Evolutionary conservation across 2,888 invertebrate species (phyloP).

Genomic region (Epiblema foenella): DNA sequence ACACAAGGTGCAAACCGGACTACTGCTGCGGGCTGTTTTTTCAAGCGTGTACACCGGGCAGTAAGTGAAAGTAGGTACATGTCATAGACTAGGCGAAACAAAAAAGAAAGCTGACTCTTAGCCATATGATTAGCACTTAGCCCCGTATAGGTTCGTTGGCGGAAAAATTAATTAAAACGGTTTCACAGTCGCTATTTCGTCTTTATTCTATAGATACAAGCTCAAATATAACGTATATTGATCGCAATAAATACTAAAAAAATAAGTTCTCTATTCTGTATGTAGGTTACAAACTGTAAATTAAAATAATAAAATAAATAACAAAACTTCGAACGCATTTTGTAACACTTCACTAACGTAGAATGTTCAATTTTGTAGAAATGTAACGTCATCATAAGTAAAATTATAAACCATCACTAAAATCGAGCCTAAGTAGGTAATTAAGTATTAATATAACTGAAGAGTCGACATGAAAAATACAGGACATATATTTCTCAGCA

Average conservation of each 20-base stretch:
- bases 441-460: too few relatives aligned
- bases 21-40: too few relatives aligned
- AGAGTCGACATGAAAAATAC: slow-evolving; percentile 1
- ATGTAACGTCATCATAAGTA: too few relatives aligned
- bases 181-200: slow-evolving; percentile 11
- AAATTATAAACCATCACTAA: too few relatives aligned
- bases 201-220: slow-evolving; percentile 31
- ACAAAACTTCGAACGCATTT: neutral
- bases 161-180: slow-evolving; percentile 15
- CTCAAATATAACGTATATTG: slow-evolving; percentile 21
- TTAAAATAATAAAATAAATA: neutral
- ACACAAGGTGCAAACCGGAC: too few relatives aligned
- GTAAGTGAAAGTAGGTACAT: too few relatives aligned
- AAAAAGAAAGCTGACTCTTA: too few relatives aligned
- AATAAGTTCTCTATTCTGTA: neutral
- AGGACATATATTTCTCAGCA: slow-evolving; percentile 11
- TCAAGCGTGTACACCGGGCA: too few relatives aligned
- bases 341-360: neutral
- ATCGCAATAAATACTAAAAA: slow-evolving; percentile 19
- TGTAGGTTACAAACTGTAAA: neutral
- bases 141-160: neutral
- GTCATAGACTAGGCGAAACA: too few relatives aligned
- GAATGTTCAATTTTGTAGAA: neutral
- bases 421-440: too few relatives aligned
- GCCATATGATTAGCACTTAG: too few relatives aligned